Evolutionary conservation across 23 tunicate species (phyloP).

Genomic region (Halocynthia roretzi): DNA sequence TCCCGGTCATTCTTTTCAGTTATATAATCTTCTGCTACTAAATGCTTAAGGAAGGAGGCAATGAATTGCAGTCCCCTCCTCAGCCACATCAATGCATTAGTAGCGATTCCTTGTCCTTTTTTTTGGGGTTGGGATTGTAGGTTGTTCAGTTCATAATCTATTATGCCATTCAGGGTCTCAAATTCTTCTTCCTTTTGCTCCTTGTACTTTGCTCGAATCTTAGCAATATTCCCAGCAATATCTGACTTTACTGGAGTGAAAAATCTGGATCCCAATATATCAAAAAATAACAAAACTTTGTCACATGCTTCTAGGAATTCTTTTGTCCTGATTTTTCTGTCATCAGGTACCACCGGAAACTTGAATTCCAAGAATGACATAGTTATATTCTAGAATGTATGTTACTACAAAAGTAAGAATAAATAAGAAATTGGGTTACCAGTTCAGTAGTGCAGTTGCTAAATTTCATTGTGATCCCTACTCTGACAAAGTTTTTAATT

Average conservation of each 20-base stretch:
- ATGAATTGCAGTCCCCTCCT: slow-evolving; percentile 86
- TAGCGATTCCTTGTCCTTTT: slow-evolving; percentile 84
- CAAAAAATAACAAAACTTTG: slow-evolving; percentile 62
- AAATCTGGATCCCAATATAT: slow-evolving; percentile 80
- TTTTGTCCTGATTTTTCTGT: slow-evolving; percentile 43
- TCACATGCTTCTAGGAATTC: slow-evolving; percentile 72
- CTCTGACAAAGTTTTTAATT: too few species aligned
- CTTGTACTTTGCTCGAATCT: slow-evolving; percentile 54
- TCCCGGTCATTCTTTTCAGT: slow-evolving; percentile 23
- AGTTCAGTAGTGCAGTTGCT: too few species aligned
- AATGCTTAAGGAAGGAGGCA: slow-evolving; percentile 62
- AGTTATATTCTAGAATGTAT: too few species aligned
- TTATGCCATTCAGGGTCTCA: slow-evolving; percentile 51
- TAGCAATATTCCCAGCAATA: slow-evolving; percentile 79
- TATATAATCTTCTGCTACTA: slow-evolving; percentile 62
- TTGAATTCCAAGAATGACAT: slow-evolving; percentile 8
- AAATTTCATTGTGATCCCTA: too few species aligned
- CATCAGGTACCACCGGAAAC: slow-evolving; percentile 56
- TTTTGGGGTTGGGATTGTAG: slow-evolving; percentile 61
- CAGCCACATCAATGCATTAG: slow-evolving; percentile 98
- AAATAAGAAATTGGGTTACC: too few species aligned
- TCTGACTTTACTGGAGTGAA: slow-evolving; percentile 91
- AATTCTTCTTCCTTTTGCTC: slow-evolving; percentile 53
- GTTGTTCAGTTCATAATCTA: slow-evolving; percentile 49
- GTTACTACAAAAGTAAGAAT: too few species aligned